These are phyloP conservation scores for Mohoua ochrocephala DNA, from an alignment of 2,113 vertebrate species.

Conservation along the genomic window DNA sequence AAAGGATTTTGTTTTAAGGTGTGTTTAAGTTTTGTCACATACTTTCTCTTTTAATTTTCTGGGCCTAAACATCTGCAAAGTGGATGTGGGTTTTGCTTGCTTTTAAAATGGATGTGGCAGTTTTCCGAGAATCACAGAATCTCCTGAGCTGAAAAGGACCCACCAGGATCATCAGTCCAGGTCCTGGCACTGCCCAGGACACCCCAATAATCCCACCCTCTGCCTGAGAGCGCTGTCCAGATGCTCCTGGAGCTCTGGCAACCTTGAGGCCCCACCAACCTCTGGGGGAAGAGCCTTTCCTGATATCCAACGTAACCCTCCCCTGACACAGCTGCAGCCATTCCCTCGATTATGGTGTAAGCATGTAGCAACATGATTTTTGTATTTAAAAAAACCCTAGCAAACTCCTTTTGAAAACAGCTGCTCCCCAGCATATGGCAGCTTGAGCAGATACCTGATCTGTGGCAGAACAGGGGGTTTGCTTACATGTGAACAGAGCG, in stretches of 20 bases:
- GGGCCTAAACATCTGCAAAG: not conserved
- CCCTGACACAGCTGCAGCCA: not conserved
- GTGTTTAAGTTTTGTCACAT: not conserved
- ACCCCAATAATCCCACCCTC: not conserved
- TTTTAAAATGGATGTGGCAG: not conserved
- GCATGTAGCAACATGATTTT: not conserved
- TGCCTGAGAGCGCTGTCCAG: rapidly evolving
- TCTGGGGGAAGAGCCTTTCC: not conserved
- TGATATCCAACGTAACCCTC: rapidly evolving
- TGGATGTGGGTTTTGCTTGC: not conserved
- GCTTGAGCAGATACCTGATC: not conserved
- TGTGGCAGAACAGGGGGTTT: not conserved
- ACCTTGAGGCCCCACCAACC: rapidly evolving
- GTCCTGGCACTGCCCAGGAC: not conserved
- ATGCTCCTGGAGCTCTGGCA: not conserved
- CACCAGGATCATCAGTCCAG: not conserved
- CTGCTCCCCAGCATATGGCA: not conserved
- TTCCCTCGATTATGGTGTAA: not conserved
- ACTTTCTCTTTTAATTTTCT: not conserved
- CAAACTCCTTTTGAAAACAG: not conserved
- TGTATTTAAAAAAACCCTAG: not conserved
- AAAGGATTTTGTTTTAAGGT: not conserved
- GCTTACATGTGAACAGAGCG: not conserved
- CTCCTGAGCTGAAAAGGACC: not conserved
- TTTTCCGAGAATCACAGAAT: not conserved